A percentile compares a stretch with the other conserved stretches of the same genome.
Evolutionary conservation across 2,888 invertebrate species (phyloP).

Genomic region (Amblyteles armatorius): DNA sequence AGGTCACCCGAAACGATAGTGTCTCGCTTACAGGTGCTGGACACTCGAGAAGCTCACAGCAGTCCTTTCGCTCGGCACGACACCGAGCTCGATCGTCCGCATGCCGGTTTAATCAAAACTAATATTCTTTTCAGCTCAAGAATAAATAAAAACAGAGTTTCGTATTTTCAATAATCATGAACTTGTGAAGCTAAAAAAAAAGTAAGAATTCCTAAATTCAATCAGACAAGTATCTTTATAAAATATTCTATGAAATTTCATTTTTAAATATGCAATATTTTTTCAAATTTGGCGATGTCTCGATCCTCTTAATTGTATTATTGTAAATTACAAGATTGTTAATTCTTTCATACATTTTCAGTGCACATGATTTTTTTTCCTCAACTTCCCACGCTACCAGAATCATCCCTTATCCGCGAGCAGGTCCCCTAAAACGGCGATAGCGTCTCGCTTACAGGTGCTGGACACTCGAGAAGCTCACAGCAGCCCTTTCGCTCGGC

Average conservation of each 20-base stretch:
- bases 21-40: conserved; percentile 62
- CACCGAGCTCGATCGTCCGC: conserved; percentile 1
- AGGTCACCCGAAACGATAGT: conserved; percentile 45
- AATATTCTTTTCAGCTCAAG: conserved; percentile 79
- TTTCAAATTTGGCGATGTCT: background rate
- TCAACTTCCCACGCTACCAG: conserved; percentile 59
- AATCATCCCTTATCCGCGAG: conserved; percentile 62
- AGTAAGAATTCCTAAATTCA: background rate
- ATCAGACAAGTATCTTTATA: too few relatives aligned
- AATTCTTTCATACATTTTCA: conserved; percentile 21
- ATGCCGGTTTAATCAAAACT: conserved; percentile 67
- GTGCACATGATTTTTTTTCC: background rate
- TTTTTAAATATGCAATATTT: background rate
- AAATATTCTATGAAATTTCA: background rate
- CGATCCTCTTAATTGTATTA: background rate
- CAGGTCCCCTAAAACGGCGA: conserved; percentile 46
- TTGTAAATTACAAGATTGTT: conserved; percentile 6
- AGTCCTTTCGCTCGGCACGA: conserved; percentile 52
- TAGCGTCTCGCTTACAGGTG: conserved; percentile 63
- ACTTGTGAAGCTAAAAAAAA: background rate
- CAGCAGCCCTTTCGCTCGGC: conserved; percentile 56
- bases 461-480: conserved; percentile 44
- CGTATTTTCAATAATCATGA: background rate
- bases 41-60: conserved; percentile 49
- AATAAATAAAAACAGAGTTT: background rate